phyloP scores from a whole-genome alignment of 1,140 invertebrate genomes.

The Kradibia gibbosae region DNA sequence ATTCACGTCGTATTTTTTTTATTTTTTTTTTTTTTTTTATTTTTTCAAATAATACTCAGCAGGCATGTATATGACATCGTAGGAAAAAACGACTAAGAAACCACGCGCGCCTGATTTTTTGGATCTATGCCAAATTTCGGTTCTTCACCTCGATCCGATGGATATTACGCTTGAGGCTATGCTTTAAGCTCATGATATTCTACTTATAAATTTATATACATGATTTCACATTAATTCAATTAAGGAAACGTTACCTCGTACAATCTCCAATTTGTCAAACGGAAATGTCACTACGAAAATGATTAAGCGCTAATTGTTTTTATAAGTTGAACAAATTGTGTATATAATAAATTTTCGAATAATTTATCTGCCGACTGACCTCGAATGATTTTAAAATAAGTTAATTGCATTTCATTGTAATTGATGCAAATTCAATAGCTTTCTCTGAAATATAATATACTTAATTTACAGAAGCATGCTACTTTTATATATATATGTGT shows the following conservation, averaged over 20 bases:
- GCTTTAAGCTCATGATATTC: neutral
- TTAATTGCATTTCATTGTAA: neutral
- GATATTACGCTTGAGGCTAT: slow-evolving; percentile 25
- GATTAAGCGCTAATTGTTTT: neutral
- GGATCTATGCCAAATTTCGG: slow-evolving; percentile 29
- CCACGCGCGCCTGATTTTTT: slow-evolving; percentile 13
- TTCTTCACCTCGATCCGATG: slow-evolving; percentile 44
- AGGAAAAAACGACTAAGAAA: neutral
- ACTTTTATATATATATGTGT: no score
- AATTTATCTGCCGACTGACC: neutral
- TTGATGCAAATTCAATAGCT: neutral
- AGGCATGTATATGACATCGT: neutral
- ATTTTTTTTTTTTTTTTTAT: neutral
- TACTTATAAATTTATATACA: neutral
- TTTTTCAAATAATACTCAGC: neutral
- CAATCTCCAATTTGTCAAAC: slow-evolving; percentile 28
- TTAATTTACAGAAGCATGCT: no score
- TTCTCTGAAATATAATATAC: no score
- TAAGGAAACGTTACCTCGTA: slow-evolving; percentile 13
- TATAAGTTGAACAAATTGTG: neutral
- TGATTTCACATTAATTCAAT: slow-evolving; percentile 35
- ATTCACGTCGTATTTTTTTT: neutral
- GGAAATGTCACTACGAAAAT: neutral
- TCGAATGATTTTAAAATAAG: neutral
- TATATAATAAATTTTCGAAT: neutral